phyloP scores from a whole-genome alignment of 2,797 vertebrate genomes.

The Melanotaenia pygmaea region DNA sequence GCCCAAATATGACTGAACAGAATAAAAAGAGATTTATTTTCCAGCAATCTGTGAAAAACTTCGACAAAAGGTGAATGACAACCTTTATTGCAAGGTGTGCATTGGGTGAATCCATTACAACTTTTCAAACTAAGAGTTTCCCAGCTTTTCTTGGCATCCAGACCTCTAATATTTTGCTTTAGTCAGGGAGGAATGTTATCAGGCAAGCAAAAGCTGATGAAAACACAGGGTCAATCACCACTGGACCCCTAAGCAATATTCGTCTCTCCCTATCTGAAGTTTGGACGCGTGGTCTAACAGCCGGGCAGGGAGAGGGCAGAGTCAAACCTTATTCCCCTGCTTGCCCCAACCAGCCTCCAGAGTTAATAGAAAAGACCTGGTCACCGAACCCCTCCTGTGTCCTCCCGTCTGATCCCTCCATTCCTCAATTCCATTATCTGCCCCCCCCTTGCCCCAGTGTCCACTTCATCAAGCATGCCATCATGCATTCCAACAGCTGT shows the following conservation, averaged over 20 bases:
- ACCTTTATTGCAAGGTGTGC: conserved; percentile 19
- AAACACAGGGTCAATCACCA: conserved; percentile 78
- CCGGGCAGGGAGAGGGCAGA: conserved; percentile 55
- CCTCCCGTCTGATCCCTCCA: conserved; percentile 59
- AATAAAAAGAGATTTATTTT: conserved; percentile 41
- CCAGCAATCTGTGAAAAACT: conserved; percentile 20
- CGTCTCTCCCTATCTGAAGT: conserved; percentile 59
- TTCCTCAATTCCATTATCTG: conserved; percentile 79
- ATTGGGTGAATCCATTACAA: conserved; percentile 19
- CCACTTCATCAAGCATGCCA: conserved; percentile 74
- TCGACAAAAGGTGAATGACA: conserved; percentile 47
- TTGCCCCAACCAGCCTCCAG: conserved; percentile 55
- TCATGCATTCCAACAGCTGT: conserved; percentile 63
- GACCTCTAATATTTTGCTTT: conserved; percentile 54
- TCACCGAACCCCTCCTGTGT: conserved; percentile 64
- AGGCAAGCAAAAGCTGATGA: conserved; percentile 73
- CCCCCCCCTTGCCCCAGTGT: conserved; percentile 58
- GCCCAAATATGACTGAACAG: conserved; percentile 38
- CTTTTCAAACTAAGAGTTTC: conserved; percentile 43
- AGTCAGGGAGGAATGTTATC: conserved; percentile 67
- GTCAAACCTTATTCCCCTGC: conserved; percentile 54
- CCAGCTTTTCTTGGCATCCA: conserved; percentile 44
- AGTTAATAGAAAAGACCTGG: conserved; percentile 85
- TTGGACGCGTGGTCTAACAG: conserved; percentile 60
- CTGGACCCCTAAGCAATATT: conserved; percentile 70